phyloP scores from a whole-genome alignment of 2,888 invertebrate species.

The Nephrotoma appendiculata region DNA sequence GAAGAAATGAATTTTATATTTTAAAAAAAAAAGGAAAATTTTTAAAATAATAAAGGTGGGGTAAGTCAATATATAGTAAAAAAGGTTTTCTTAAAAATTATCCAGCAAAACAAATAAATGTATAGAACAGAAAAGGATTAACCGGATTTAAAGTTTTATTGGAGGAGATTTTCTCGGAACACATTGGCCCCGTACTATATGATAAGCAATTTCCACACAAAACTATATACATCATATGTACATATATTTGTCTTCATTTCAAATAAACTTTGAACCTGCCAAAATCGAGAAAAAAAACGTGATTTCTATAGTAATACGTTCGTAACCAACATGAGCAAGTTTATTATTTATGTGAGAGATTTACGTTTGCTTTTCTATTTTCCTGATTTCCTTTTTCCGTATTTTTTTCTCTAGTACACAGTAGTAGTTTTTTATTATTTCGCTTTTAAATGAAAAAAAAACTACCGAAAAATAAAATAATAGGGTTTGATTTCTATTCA shows the following conservation, averaged over 20 bases:
- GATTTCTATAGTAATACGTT: background rate
- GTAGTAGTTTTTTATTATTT: background rate
- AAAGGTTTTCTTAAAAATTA: background rate
- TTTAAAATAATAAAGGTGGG: background rate
- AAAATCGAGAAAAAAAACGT: background rate
- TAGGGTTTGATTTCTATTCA: background rate
- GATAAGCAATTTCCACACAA: background rate
- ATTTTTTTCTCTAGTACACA: background rate
- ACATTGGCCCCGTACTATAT: background rate
- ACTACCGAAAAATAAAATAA: background rate
- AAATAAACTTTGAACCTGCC: background rate
- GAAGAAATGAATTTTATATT: background rate
- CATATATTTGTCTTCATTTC: background rate
- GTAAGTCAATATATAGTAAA: background rate
- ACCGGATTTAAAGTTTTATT: background rate
- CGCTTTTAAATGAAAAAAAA: background rate
- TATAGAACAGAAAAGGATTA: background rate
- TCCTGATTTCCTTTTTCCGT: background rate
- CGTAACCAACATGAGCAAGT: background rate
- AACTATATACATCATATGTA: background rate
- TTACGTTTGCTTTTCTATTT: background rate
- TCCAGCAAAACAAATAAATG: background rate
- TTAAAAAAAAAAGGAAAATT: background rate
- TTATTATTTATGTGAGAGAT: background rate
- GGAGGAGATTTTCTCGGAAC: background rate